A percentile compares a stretch with the other conserved stretches of the same genome.
phyloP scores from a whole-genome alignment of 2,797 vertebrate genomes.

The Pseudochirops corinnae region DNA sequence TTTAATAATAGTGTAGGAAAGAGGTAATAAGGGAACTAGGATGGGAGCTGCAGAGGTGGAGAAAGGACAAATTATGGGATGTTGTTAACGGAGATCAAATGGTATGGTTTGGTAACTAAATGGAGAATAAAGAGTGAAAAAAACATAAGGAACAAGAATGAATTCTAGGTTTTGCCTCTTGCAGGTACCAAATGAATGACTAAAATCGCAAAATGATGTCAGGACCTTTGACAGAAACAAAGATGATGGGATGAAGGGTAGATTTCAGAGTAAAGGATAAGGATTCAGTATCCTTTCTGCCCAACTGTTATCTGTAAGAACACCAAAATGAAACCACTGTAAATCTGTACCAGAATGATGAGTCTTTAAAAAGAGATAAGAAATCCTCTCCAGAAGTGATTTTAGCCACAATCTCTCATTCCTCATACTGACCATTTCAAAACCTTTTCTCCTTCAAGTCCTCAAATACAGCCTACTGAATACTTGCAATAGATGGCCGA shows the following conservation, averaged over 20 bases:
- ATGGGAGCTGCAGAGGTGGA: neutral
- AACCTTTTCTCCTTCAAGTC: neutral
- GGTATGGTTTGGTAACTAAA: neutral
- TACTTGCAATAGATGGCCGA: neutral
- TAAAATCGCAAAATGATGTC: neutral
- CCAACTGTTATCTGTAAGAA: slow-evolving; percentile 4
- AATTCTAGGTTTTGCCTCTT: neutral
- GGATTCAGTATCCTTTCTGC: neutral
- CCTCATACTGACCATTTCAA: neutral
- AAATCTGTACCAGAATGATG: slow-evolving; percentile 34
- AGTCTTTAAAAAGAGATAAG: slow-evolving; percentile 1
- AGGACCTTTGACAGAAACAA: neutral
- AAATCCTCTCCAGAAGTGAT: neutral
- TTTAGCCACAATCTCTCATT: slow-evolving; percentile 13
- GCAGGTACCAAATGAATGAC: neutral
- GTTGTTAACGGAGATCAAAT: neutral
- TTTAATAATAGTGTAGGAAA: neutral
- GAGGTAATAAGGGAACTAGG: neutral
- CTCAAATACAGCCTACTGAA: neutral
- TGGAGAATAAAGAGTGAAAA: neutral
- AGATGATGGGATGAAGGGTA: neutral
- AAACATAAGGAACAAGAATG: neutral
- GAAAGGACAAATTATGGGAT: neutral
- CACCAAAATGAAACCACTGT: slow-evolving; percentile 7
- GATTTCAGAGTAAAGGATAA: neutral